A percentile compares a stretch with the other conserved stretches of the same genome.
Conservation (phyloP, 2,113 vertebrate genomes). For the Oncorhynchus tshawytscha region DNA sequence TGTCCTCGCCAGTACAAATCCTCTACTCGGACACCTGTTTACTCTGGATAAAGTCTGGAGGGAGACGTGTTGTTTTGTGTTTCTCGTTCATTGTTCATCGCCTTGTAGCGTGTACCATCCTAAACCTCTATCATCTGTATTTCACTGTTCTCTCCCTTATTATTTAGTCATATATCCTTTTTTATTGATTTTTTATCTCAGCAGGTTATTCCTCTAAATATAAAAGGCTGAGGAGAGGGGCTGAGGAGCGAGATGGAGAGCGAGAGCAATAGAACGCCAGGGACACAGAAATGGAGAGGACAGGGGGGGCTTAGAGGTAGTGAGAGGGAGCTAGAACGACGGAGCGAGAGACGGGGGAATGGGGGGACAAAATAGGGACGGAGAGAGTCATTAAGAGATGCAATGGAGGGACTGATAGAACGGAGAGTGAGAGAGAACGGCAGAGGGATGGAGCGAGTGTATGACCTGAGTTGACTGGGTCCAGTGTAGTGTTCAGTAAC, state of each 20-base stretch:
- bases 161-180: background rate
- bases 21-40: too few relatives aligned
- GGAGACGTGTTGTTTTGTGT: too few relatives aligned
- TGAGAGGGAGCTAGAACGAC: background rate
- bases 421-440: background rate
- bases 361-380: too few relatives aligned
- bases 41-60: too few relatives aligned
- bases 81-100: too few relatives aligned
- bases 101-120: too few relatives aligned
- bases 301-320: background rate
- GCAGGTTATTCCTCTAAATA: background rate
- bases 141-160: too few relatives aligned
- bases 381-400: background rate
- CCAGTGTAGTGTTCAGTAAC: conserved; percentile 6
- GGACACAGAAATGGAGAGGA: background rate
- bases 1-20: too few relatives aligned
- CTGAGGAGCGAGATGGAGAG: background rate
- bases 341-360: background rate
- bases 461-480: background rate
- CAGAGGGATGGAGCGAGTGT: conserved; percentile 5
- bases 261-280: background rate
- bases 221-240: conserved; percentile 3
- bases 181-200: background rate
- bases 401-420: background rate
- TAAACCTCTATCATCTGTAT: too few relatives aligned